Conservation (phyloP, 2,797 vertebrate genomes). For the Cynopterus sphinx region DNA sequence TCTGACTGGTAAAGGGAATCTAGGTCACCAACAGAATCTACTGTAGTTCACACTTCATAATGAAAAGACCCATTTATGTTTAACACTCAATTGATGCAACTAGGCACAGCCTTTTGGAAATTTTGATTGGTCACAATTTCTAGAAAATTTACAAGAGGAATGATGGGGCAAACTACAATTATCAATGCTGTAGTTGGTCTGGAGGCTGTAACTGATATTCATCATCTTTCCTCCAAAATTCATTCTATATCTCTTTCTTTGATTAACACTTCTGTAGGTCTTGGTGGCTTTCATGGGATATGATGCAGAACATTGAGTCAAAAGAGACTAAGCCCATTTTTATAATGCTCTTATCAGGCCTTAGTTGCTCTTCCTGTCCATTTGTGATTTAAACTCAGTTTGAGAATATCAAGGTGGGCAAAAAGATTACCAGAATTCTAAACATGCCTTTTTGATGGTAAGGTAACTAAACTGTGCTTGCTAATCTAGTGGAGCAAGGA, state of each 20-base stretch:
- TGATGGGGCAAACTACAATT: neutral
- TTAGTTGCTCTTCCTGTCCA: neutral
- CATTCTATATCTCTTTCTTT: neutral
- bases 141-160: neutral
- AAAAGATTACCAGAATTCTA: neutral
- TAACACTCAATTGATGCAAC: neutral
- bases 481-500: neutral
- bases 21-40: neutral
- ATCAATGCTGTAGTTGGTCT: neutral
- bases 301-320: neutral
- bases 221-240: neutral
- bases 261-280: neutral
- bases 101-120: neutral
- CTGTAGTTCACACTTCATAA: neutral
- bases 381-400: neutral
- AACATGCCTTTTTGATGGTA: neutral
- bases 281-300: neutral
- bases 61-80: neutral
- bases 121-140: neutral
- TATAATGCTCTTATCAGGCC: neutral
- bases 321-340: neutral
- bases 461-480: neutral
- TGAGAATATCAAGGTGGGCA: neutral
- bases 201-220: neutral
- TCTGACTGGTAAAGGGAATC: neutral